phyloP scores from a whole-genome alignment of 2,797 vertebrate genomes.

The Etheostoma nigrum region DNA sequence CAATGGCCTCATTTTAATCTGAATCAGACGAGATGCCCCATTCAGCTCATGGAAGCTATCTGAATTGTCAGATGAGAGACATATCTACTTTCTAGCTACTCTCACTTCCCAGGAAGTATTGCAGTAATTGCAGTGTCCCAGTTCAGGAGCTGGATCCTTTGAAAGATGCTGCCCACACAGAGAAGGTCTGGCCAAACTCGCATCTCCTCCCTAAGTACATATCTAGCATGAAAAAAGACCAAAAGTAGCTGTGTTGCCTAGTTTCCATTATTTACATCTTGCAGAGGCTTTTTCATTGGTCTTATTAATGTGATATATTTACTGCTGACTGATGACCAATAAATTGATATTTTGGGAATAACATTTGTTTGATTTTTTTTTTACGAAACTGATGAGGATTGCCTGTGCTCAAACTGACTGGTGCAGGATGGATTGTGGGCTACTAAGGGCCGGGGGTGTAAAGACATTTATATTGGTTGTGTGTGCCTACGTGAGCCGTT shows the following conservation, averaged over 20 bases:
- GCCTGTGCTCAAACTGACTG: neutral
- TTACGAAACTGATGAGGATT: neutral
- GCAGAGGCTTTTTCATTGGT: neutral
- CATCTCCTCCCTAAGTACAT: neutral
- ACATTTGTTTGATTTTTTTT: too few relatives aligned
- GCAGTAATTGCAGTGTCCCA: constrained; percentile 18
- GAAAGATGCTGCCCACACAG: neutral
- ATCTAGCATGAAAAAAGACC: neutral
- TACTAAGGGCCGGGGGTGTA: too few relatives aligned
- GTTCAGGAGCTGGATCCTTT: constrained; percentile 4
- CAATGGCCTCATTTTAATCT: constrained; percentile 35
- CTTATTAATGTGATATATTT: neutral
- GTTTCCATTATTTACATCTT: constrained; percentile 1
- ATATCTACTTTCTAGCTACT: constrained; percentile 20
- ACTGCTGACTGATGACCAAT: neutral
- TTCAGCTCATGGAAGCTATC: constrained; percentile 26
- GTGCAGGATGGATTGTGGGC: neutral
- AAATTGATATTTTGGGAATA: too few relatives aligned
- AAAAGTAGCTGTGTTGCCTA: neutral
- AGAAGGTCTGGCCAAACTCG: neutral
- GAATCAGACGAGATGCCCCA: constrained; percentile 32
- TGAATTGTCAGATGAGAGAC: constrained; percentile 34
- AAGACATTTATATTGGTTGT: neutral
- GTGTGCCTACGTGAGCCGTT: neutral
- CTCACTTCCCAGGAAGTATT: constrained; percentile 24